Conservation (phyloP, 2,888 invertebrate genomes). For the Vannuccia rotundouncinata region DNA sequence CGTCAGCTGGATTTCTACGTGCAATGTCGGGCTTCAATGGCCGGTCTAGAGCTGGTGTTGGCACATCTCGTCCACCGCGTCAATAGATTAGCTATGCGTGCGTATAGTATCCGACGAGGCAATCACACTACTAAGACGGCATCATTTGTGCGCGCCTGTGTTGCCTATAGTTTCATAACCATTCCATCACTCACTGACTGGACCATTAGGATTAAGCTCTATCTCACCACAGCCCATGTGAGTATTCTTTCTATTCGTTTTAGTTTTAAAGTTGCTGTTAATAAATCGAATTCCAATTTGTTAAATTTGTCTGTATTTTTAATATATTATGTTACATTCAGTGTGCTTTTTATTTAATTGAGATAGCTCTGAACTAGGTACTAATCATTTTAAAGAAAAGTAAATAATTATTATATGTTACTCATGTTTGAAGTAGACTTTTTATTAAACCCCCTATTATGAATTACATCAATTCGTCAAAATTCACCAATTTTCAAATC, state of each 20-base stretch:
- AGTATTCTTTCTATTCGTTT: not conserved
- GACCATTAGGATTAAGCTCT: slow-evolving; percentile 73
- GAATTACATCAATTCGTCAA: no score
- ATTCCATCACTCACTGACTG: slow-evolving; percentile 80
- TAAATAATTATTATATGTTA: no score
- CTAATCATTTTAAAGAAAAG: no score
- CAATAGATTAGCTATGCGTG: slow-evolving; percentile 67
- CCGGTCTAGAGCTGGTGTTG: slow-evolving; percentile 79
- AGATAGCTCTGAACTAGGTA: no score
- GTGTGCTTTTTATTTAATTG: no score
- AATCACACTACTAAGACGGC: slow-evolving; percentile 72
- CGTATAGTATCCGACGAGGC: slow-evolving; percentile 58
- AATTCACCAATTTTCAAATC: no score
- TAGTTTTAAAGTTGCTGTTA: not conserved
- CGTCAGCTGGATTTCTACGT: slow-evolving; percentile 86
- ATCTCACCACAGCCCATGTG: slow-evolving; percentile 77
- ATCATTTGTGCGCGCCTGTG: slow-evolving; percentile 78
- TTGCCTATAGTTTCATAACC: slow-evolving; percentile 89
- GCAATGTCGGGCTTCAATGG: slow-evolving; percentile 79
- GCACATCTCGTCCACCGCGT: slow-evolving; percentile 75
- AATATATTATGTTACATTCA: no score
- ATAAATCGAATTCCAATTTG: not conserved
- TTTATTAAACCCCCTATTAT: no score
- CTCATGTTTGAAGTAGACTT: no score
- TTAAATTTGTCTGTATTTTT: no score